phyloP scores from a whole-genome alignment of 2,888 invertebrate genomes.

The Dioctria rufipes region DNA sequence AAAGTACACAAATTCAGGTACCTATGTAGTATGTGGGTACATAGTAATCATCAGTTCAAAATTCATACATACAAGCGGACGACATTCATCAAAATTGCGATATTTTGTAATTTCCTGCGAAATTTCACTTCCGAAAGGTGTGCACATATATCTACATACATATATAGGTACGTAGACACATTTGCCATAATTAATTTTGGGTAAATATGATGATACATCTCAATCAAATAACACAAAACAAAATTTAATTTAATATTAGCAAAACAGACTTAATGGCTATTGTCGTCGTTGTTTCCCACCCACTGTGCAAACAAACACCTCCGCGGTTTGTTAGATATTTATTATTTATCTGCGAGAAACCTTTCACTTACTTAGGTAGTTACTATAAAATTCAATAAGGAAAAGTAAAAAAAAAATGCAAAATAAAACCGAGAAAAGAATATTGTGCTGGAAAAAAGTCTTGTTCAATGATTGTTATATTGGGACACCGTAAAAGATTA shows the following conservation, averaged over 20 bases:
- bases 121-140: not conserved
- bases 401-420: not conserved
- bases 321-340: not conserved
- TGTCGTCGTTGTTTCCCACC: not conserved
- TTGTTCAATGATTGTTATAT: conserved; percentile 6
- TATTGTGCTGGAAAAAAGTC: not conserved
- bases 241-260: not conserved
- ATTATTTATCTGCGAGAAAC: not conserved
- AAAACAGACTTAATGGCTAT: not conserved
- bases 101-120: not conserved
- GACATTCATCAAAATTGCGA: not conserved
- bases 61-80: not conserved
- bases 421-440: not conserved
- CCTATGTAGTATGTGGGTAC: not conserved
- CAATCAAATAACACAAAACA: not conserved
- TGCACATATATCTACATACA: not conserved
- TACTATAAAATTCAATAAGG: not conserved
- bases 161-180: no score
- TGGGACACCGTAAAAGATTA: conserved; percentile 3
- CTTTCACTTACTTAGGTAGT: not conserved
- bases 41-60: not conserved
- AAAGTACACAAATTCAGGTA: not conserved
- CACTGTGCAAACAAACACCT: not conserved
- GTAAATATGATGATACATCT: not conserved
- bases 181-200: not conserved